Percentiles rank a stretch among this genome's conserved stretches.
phyloP scores from a whole-genome alignment of 37 sponge, comb jelly and placozoan species.

The Bolinopsis microptera region DNA sequence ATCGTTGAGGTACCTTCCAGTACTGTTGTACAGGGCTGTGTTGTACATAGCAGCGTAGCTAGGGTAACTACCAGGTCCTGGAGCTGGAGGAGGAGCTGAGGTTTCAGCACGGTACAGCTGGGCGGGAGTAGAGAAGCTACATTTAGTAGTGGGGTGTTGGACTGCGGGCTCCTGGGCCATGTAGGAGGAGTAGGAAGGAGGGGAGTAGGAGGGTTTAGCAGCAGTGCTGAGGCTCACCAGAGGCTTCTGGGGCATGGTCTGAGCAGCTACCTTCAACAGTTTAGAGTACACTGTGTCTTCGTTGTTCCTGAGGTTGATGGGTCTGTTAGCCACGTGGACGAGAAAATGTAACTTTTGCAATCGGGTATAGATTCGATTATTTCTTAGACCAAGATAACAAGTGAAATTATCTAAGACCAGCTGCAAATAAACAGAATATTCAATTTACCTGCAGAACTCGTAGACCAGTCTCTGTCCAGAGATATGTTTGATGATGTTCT shows the following conservation, averaged over 20 bases:
- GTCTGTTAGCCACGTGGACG: too few species aligned
- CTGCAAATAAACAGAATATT: too few species aligned
- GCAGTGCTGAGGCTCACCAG: not conserved
- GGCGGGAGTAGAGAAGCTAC: not conserved
- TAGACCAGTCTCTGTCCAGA: conserved; percentile 63
- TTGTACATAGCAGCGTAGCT: conserved; percentile 38
- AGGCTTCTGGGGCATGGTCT: conserved; percentile 50
- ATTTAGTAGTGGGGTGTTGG: not conserved
- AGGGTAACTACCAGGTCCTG: not conserved
- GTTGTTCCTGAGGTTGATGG: not conserved
- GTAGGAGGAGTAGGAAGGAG: conserved; percentile 43
- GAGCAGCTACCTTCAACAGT: conserved; percentile 37
- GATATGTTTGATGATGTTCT: conserved; percentile 83
- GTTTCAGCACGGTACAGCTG: not conserved
- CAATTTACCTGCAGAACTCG: conserved; percentile 44
- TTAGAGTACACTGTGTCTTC: conserved; percentile 51
- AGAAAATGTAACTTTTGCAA: too few species aligned
- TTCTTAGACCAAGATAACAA: too few species aligned
- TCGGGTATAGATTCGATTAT: too few species aligned
- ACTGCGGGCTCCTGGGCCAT: not conserved
- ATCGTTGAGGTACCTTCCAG: not conserved
- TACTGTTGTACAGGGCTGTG: conserved; percentile 39
- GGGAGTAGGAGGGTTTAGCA: conserved; percentile 5
- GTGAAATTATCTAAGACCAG: too few species aligned
- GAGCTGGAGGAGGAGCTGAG: not conserved